A percentile compares a stretch with the other conserved stretches of the same genome.
Conservation (phyloP, 2,113 vertebrate species). For the Xiphorhynchus elegans region DNA sequence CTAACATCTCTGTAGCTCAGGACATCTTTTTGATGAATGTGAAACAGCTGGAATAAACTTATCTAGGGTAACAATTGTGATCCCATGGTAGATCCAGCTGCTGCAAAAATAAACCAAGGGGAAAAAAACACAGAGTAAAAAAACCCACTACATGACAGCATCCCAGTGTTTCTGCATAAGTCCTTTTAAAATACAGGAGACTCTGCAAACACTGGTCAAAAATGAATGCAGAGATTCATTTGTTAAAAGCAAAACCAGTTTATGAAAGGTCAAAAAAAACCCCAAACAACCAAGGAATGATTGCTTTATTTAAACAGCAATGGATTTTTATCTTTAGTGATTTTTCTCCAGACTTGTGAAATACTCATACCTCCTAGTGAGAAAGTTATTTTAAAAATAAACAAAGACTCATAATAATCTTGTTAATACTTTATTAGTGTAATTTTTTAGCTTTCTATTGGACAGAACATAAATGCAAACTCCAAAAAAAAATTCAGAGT, state of each 20-base stretch:
- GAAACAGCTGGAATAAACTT: conserved; percentile 66
- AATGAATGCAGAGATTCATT: background rate
- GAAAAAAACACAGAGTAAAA: background rate
- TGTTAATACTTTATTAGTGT: conserved; percentile 99
- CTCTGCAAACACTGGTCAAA: background rate
- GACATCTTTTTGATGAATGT: conserved; percentile 57
- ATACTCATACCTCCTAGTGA: rapidly evolving
- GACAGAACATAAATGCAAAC: conserved; percentile 92
- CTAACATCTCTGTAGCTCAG: background rate
- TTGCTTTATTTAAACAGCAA: background rate
- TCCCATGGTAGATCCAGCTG: conserved; percentile 49
- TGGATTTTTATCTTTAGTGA: background rate
- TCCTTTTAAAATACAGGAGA: background rate
- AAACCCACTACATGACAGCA: background rate
- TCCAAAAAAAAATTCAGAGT: conserved; percentile 80
- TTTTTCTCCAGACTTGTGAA: background rate
- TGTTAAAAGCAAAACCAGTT: background rate
- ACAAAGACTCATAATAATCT: conserved; percentile 62
- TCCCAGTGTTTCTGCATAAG: background rate
- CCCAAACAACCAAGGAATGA: background rate
- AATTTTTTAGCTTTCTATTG: conserved; percentile 85
- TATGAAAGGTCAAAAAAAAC: background rate
- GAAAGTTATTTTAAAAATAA: background rate
- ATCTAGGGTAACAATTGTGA: conserved; percentile 42
- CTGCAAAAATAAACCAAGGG: background rate